These are phyloP conservation scores for Clarias laeviceps DNA, from an alignment of 2,797 vertebrate species.

Conservation along the genomic window DNA sequence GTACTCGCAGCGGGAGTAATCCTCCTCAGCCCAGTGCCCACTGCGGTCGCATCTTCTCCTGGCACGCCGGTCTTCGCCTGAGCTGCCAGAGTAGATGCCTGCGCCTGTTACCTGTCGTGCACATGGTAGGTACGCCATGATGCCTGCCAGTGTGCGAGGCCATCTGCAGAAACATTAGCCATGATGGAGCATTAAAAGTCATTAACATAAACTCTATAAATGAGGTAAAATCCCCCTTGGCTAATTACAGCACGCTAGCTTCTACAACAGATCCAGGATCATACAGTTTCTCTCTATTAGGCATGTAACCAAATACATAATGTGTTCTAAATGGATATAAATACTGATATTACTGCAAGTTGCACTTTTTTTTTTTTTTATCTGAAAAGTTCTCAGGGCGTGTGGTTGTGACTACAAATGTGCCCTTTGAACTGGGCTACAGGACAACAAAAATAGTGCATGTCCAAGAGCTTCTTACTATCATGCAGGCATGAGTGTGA, in stretches of 20 bases:
- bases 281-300: neutral
- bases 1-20: conserved; percentile 94
- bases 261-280: neutral
- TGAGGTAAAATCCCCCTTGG: neutral
- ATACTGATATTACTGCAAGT: neutral
- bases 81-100: conserved; percentile 83
- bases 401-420: neutral
- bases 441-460: neutral
- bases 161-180: conserved; percentile 76
- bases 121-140: conserved; percentile 88
- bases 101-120: conserved; percentile 81
- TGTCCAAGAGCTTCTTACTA: neutral
- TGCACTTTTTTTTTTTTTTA: neutral
- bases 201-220: neutral
- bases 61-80: conserved; percentile 83
- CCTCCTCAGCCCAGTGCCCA: conserved; percentile 90
- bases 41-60: conserved; percentile 87
- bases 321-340: neutral
- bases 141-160: conserved; percentile 93
- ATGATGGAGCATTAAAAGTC: neutral
- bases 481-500: neutral
- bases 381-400: too few relatives aligned
- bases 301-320: neutral
- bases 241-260: neutral
- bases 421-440: neutral